Percentiles rank a stretch among this genome's conserved stretches.
phyloP scores from a whole-genome alignment of 2,797 vertebrate genomes.

The Molossus alvarezi region DNA sequence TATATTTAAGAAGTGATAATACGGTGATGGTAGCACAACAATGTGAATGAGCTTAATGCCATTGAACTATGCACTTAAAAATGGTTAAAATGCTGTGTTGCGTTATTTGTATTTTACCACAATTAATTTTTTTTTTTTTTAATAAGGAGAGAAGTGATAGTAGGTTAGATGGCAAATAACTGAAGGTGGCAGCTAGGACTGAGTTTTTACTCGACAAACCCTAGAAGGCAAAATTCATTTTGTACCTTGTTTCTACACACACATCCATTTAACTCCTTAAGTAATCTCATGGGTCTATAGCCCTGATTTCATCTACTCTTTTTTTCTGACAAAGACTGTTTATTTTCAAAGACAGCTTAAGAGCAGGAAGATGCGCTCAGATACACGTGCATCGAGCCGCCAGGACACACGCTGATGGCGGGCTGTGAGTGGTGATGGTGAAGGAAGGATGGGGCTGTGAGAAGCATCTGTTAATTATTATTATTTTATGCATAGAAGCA shows the following conservation, averaged over 20 bases:
- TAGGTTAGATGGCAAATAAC: background rate
- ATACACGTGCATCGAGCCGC: background rate
- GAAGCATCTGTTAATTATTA: background rate
- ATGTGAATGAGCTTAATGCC: background rate
- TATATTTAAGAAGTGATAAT: background rate
- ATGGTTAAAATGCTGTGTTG: background rate
- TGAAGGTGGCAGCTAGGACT: background rate
- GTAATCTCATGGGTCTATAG: background rate
- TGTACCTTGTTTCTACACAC: background rate
- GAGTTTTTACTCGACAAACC: background rate
- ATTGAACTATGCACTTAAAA: background rate
- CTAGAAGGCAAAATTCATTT: slow-evolving; percentile 22
- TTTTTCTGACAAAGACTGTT: slow-evolving; percentile 11
- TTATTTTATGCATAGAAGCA: background rate
- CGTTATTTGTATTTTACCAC: background rate
- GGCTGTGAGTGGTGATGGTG: background rate
- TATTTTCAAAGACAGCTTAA: slow-evolving; percentile 18
- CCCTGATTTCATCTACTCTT: background rate
- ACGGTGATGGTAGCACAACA: background rate
- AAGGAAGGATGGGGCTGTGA: background rate
- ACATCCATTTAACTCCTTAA: background rate
- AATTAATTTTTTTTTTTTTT: background rate
- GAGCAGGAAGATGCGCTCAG: background rate
- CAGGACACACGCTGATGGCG: background rate
- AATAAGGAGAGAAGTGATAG: background rate